Percentiles rank a stretch among this genome's conserved stretches.
Evolutionary conservation across 2,888 invertebrate species (phyloP).

Genomic region (Drosophila eohydei): DNA sequence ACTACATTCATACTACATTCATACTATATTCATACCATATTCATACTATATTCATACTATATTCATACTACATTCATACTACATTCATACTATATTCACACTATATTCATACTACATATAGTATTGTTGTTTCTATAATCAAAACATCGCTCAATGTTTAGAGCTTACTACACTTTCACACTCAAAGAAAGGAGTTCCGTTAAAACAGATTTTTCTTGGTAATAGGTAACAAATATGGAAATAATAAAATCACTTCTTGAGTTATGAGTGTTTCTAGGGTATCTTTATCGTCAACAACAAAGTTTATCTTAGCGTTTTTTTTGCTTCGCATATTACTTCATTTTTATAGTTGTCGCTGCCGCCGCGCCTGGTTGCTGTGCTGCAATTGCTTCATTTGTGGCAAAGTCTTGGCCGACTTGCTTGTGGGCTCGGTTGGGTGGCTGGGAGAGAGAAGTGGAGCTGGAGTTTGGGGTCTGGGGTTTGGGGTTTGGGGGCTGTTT

Average conservation of each 20-base stretch:
- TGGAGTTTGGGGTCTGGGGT: not conserved
- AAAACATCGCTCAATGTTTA: no score
- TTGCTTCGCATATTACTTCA: slow-evolving; percentile 61
- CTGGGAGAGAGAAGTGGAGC: not conserved
- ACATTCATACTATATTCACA: no score
- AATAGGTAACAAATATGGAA: no score
- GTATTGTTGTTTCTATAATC: no score
- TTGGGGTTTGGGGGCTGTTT: slow-evolving; percentile 16
- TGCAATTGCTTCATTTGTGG: slow-evolving; percentile 78
- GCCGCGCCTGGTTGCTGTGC: slow-evolving; percentile 59
- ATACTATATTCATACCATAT: no score
- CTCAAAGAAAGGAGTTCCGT: no score
- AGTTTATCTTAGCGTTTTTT: not conserved
- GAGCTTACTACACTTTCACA: no score
- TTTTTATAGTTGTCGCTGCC: slow-evolving; percentile 56
- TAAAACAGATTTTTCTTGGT: no score
- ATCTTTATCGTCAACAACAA: not conserved
- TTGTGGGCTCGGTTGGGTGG: not conserved
- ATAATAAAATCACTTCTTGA: not conserved
- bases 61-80: no score
- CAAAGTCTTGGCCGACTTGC: slow-evolving; percentile 60
- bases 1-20: no score
- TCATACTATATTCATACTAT: no score
- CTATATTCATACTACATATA: no score
- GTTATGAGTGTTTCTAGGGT: not conserved